These are phyloP conservation scores for Apocrypta bakeri DNA, from an alignment of 1,140 invertebrate species.

Conservation along the genomic window DNA sequence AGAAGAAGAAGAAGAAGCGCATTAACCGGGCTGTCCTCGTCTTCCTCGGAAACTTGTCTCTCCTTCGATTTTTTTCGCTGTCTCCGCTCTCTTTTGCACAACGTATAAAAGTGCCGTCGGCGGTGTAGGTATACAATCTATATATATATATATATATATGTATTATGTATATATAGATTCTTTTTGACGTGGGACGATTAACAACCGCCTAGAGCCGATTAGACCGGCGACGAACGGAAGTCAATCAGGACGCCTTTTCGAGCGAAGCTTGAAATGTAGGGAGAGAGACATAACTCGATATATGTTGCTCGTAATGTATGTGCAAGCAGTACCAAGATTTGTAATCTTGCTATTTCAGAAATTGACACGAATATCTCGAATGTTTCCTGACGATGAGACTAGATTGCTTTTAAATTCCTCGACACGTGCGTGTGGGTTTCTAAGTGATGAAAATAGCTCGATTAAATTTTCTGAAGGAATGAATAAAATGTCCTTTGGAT, in stretches of 20 bases:
- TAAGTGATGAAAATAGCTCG: too few relatives aligned
- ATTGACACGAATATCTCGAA: not conserved
- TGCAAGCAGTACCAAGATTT: not conserved
- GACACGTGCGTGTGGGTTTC: not conserved
- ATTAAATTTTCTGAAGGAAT: too few relatives aligned
- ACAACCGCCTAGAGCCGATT: not conserved
- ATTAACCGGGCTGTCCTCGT: not conserved
- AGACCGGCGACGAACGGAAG: conserved; percentile 20
- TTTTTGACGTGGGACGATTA: conserved; percentile 39
- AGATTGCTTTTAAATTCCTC: not conserved
- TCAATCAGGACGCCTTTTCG: conserved; percentile 36
- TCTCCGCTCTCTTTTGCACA: not conserved
- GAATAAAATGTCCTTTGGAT: too few relatives aligned
- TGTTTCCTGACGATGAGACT: not conserved
- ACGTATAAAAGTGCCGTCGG: not conserved
- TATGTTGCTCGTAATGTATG: too few relatives aligned
- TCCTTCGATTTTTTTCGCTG: not conserved
- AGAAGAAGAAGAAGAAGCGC: not conserved
- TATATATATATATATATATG: not conserved
- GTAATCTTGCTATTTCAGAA: not conserved
- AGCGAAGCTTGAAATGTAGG: too few relatives aligned
- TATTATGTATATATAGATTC: not conserved
- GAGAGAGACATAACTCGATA: not conserved
- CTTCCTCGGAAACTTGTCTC: not conserved
- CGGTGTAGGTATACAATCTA: too few relatives aligned